Base-by-base conservation (phyloP, 2,888 invertebrate species). In the Ellobium chinense region DNA sequence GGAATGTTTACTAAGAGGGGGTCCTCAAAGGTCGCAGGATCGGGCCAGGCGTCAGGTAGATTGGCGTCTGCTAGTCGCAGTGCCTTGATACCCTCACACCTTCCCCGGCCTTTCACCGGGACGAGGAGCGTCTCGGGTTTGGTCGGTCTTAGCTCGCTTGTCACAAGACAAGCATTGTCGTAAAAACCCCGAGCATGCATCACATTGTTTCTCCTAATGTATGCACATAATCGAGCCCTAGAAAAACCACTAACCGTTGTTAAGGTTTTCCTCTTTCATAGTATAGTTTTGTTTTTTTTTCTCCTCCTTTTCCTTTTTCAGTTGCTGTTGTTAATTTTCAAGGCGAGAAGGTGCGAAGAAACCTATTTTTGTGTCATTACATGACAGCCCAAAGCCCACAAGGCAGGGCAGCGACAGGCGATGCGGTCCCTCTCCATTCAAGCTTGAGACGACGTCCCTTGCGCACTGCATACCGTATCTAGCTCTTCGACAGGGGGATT, bases 31-130 rank as follows among this genome's bases (percentile, higher is more conserved):
- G 46, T 60, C 34, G 37, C 27, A 39, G 73, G 73, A 37, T 72
- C 60, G 56, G 63, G 66, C n/a, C 14, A 12, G 37, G 68, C 39
- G 60, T 29, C 39, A 60, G 68, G 69, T 39, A 62, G 58, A 70
- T 63, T 70, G 65, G 72, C 65, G 78, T 54, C 72, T 72, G 56
- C 58, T 37, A 58, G 60, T 60, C 70, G 46, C 29, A 58, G 37
- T 63, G 70, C 72, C 63, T 69, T 24, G 29, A 37, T 78, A 39
- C 72, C 72, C 46, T 70, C 78, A 63, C 78, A 70, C 78, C 70
- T 70, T 78, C 46, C 9, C 46, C 24, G 56, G 62, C 36, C 34
- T 62, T 58, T 24, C n/a, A 27, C 36, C 56, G 12, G 9, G 56
- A 7, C 21, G 14, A 2, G 29, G 69, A 70, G 56, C n/a, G 58